Percentiles rank a stretch among this genome's conserved stretches.
Evolutionary conservation across 2,797 vertebrate genomes (phyloP).

Genomic region (Antennarius maculatus): DNA sequence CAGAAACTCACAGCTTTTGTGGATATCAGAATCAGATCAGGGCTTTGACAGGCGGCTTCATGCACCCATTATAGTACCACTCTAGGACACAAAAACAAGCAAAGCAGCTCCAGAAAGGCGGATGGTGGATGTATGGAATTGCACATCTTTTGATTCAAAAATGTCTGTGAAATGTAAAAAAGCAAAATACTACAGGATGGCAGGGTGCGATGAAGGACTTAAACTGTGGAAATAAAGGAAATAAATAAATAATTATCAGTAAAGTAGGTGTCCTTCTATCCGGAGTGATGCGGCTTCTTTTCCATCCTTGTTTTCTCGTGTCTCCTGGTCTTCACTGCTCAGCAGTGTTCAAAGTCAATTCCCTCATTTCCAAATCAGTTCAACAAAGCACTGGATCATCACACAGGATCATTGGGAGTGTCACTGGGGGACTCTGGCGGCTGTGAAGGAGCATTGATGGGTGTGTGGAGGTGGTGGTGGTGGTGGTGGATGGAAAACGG

Average conservation of each 20-base stretch:
- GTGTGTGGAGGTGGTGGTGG: conserved; percentile 40
- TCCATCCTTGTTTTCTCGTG: conserved; percentile 34
- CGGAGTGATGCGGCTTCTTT: conserved; percentile 42
- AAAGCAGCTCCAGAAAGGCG: conserved; percentile 81
- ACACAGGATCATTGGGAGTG: conserved; percentile 49
- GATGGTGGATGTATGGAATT: conserved; percentile 74
- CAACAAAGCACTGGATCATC: conserved; percentile 55
- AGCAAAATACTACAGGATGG: conserved; percentile 54
- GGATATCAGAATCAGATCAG: conserved; percentile 79
- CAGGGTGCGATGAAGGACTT: conserved; percentile 27
- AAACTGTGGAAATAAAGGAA: conserved; percentile 44
- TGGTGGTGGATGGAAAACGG: conserved; percentile 29
- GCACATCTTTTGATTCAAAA: conserved; percentile 80
- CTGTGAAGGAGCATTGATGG: conserved; percentile 52
- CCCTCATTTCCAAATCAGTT: conserved; percentile 56
- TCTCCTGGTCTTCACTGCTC: conserved; percentile 71
- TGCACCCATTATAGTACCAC: conserved; percentile 88
- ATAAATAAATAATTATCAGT: conserved; percentile 81
- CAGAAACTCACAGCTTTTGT: conserved; percentile 85
- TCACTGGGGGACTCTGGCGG: conserved; percentile 64
- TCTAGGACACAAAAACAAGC: conserved; percentile 80
- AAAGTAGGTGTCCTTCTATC: conserved; percentile 62
- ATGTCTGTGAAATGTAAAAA: conserved; percentile 63
- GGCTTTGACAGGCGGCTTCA: conserved; percentile 73
- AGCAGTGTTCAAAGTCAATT: conserved; percentile 71